Conservation (phyloP, 2,113 vertebrate genomes). For the Catharus bicknelli region DNA sequence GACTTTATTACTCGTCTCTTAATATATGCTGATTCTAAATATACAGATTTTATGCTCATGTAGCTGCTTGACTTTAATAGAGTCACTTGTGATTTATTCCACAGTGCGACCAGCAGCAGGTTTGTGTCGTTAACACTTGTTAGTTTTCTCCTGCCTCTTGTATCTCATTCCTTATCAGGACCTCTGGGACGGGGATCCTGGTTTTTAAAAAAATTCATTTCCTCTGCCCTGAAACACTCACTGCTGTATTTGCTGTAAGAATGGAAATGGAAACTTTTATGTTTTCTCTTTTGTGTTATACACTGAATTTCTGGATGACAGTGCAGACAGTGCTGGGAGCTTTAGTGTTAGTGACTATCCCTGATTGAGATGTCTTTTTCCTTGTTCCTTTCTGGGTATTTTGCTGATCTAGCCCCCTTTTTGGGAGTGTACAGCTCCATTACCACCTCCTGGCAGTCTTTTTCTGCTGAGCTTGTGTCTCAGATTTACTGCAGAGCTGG, state of each 20-base stretch:
- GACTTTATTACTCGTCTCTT: not conserved
- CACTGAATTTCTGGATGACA: not conserved
- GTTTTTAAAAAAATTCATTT: not conserved
- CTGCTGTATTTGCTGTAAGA: not conserved
- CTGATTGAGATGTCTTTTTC: not conserved
- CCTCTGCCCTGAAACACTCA: not conserved
- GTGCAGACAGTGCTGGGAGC: not conserved
- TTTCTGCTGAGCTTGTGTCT: not conserved
- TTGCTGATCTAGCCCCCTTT: not conserved
- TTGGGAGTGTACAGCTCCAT: not conserved
- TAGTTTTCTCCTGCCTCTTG: not conserved
- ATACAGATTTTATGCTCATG: conserved; percentile 4
- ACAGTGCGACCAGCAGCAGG: not conserved
- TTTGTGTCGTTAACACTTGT: not conserved
- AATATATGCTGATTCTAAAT: conserved; percentile 41
- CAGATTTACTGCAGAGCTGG: not conserved
- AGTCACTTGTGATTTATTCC: conserved; percentile 20
- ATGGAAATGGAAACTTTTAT: not conserved
- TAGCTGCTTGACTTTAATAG: conserved; percentile 25
- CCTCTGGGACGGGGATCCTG: not conserved
- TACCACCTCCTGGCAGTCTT: not conserved
- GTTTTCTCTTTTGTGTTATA: not conserved
- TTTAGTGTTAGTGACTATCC: not conserved
- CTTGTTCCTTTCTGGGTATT: not conserved
- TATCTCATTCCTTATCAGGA: not conserved